Percentiles rank a stretch among this genome's conserved stretches.
These are phyloP conservation scores for Daphoenositta chrysoptera DNA, from an alignment of 2,113 vertebrate species.

Conservation along the genomic window DNA sequence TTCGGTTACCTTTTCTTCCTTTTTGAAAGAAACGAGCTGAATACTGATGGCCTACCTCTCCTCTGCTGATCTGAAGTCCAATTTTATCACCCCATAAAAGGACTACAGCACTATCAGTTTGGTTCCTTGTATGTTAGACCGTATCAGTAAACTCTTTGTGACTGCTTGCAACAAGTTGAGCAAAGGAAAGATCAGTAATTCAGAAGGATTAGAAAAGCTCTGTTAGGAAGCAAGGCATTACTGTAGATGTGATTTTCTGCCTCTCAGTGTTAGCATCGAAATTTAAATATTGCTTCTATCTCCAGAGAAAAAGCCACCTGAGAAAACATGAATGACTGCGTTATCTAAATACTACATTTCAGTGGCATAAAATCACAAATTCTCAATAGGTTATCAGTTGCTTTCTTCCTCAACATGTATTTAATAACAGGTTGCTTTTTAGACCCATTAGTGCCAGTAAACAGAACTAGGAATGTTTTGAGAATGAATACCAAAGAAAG, in stretches of 20 bases:
- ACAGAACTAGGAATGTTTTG: neutral
- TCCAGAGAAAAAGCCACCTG: conserved; percentile 24
- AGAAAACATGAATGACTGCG: conserved; percentile 2
- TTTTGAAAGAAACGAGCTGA: neutral
- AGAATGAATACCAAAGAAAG: neutral
- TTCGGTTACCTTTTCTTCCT: conserved; percentile 22
- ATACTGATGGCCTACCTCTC: conserved; percentile 38
- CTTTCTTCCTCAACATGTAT: neutral
- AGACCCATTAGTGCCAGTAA: neutral
- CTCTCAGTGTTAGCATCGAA: neutral
- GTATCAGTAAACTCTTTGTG: neutral
- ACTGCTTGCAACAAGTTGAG: conserved; percentile 33
- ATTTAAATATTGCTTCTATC: neutral
- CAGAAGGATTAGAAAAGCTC: conserved; percentile 44
- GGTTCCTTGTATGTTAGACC: conserved; percentile 32
- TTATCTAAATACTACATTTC: neutral
- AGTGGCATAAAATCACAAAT: neutral
- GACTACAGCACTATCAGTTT: conserved; percentile 32
- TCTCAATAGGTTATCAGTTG: neutral
- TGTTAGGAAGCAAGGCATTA: conserved; percentile 45
- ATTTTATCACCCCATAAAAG: conserved; percentile 48
- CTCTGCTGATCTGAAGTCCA: conserved; percentile 40
- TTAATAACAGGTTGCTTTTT: neutral
- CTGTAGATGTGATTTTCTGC: neutral
- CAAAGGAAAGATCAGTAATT: conserved; percentile 37